Evolutionary conservation across 2,797 vertebrate genomes (phyloP), one percentile per base, ranked within the genome.

Genomic region (Syndactyla subalaris): DNA sequence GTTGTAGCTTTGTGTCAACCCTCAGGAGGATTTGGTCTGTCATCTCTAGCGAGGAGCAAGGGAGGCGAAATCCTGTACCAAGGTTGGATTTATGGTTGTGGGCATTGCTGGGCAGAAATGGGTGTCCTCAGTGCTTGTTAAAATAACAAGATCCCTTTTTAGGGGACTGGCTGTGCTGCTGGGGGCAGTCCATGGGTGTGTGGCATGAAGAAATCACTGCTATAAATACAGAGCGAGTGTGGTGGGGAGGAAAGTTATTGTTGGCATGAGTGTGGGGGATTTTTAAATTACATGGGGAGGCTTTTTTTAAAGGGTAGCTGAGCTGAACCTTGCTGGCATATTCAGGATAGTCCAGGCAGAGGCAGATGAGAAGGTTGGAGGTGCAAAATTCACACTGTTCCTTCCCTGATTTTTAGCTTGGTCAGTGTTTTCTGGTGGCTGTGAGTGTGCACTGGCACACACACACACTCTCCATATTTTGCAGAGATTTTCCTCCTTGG

Each of bases 1-100:
- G 89, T 88, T 94, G 88, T 94, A 94, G 79, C 80, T 92, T 78
- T 49, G 79, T 88, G 84, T 89, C 88, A 90, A 51, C 83, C 85
- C 96, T 72, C 36, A 0, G 83, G 91, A 94, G 89, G 27, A 41
- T 78, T 89, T 81, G 48, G 55, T 70, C 66, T 77, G 81, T 92
- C 93, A 63, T 83, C n/a, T 85, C n/a, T 27, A 45, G 55, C 0
- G 18, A 80, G 85, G 41, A 92, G 29, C 2, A 3, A 3, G 4
- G 7, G 21, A 38, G 36, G 36, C 52, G 49, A 86, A 82, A 71
- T 45, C 22, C 52, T 1, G 1, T 67, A 63, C 87, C 70, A 70
- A 17, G 0, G 26, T 76, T 76, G 80, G 80, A 11, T 13, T 20
- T 78, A 71, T 26, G 76, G 38, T 59, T 1, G 0, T 49, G 61